A percentile compares a stretch with the other conserved stretches of the same genome.
Evolutionary conservation across 2,888 invertebrate genomes (phyloP).

Genomic region (Eubasilissa splendida): DNA sequence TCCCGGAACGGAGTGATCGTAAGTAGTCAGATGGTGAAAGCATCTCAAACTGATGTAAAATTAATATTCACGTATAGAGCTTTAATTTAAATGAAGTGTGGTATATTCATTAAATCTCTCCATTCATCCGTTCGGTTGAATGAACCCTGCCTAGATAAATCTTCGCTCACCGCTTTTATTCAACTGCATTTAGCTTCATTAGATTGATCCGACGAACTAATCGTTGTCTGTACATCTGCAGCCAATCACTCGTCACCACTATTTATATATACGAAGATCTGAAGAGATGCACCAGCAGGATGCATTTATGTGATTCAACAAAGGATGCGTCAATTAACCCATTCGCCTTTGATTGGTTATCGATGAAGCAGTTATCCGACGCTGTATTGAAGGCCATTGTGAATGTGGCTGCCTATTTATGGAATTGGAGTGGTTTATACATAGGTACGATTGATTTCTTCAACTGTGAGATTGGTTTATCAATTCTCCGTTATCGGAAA

Average conservation of each 20-base stretch:
- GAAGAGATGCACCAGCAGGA: conserved; percentile 1
- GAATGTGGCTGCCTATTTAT: too few relatives aligned
- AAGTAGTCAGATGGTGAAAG: too few relatives aligned
- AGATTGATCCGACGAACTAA: conserved; percentile 23
- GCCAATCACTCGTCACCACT: conserved; percentile 14
- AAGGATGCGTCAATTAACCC: conserved; percentile 7
- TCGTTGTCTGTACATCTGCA: conserved; percentile 24
- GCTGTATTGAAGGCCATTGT: too few relatives aligned
- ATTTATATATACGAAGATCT: conserved; percentile 28
- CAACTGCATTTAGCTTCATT: conserved; percentile 21
- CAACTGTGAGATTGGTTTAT: too few relatives aligned
- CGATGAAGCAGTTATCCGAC: not conserved
- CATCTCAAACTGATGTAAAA: too few relatives aligned
- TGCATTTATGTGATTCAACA: conserved; percentile 5
- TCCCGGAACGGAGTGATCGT: too few relatives aligned
- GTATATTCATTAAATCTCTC: not conserved
- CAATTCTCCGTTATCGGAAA: too few relatives aligned
- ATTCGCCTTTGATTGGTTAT: not conserved
- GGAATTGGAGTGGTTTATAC: too few relatives aligned
- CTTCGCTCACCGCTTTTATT: conserved; percentile 10
- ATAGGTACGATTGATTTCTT: too few relatives aligned
- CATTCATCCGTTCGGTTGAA: not conserved
- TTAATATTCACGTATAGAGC: not conserved
- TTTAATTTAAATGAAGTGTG: not conserved
- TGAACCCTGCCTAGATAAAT: not conserved